Conservation (phyloP, 2,113 vertebrate species). For the Pygoscelis antarcticus region DNA sequence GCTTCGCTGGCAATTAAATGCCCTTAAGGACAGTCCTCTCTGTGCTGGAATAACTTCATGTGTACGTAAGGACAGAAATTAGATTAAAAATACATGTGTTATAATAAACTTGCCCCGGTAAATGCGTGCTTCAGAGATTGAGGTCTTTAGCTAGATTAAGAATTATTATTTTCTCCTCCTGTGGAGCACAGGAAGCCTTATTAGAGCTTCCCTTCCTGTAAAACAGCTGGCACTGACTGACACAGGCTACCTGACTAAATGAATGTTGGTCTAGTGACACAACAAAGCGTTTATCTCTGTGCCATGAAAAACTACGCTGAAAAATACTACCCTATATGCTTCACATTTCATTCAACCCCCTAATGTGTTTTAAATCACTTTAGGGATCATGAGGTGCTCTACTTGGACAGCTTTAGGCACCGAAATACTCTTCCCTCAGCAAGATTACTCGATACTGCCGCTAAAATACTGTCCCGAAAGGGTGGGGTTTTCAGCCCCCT, state of each 20-base stretch:
- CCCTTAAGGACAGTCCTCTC: not conserved
- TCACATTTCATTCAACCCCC: not conserved
- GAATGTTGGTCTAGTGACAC: not conserved
- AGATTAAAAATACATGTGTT: not conserved
- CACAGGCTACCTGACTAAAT: not conserved
- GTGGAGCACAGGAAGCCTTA: not conserved
- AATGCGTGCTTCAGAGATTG: not conserved
- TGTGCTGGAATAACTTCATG: not conserved
- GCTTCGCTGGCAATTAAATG: not conserved
- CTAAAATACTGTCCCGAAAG: not conserved
- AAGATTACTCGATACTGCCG: not conserved
- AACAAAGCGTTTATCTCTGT: not conserved
- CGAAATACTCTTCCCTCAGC: not conserved
- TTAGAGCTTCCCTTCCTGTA: not conserved
- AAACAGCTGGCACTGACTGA: not conserved
- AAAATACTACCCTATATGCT: not conserved
- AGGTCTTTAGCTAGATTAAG: not conserved
- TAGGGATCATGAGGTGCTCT: not conserved
- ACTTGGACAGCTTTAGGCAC: not conserved
- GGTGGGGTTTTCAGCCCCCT: not conserved
- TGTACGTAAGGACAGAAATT: not conserved
- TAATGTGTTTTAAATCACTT: not conserved
- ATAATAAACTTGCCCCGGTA: not conserved
- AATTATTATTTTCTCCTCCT: not conserved
- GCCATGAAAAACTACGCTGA: not conserved